A percentile compares a stretch with the other conserved stretches of the same genome.
phyloP scores from a whole-genome alignment of 2,113 vertebrate species.

The Ammospiza nelsoni region DNA sequence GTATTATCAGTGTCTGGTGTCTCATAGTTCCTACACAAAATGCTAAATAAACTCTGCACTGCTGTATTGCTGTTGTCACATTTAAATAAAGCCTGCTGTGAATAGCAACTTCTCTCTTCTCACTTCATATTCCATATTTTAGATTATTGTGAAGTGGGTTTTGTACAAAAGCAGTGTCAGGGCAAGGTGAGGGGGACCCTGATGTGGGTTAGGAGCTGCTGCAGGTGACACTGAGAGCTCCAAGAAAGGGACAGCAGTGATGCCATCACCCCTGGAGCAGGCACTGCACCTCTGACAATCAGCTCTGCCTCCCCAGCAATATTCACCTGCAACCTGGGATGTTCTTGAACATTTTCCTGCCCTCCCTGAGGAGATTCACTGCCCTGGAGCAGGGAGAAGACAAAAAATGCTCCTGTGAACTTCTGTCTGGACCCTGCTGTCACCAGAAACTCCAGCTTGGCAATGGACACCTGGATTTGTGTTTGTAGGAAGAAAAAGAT shows the following conservation, averaged over 20 bases:
- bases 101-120: neutral
- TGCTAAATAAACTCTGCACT: neutral
- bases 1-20: neutral
- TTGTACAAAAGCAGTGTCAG: neutral
- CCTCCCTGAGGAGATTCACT: accelerated
- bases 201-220: accelerated
- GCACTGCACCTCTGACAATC: neutral
- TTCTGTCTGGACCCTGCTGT: too few relatives aligned
- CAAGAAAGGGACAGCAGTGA: accelerated
- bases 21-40: neutral
- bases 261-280: accelerated
- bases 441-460: neutral
- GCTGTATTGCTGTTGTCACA: neutral
- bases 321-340: neutral
- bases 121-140: neutral
- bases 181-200: neutral
- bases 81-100: neutral
- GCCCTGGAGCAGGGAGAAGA: neutral
- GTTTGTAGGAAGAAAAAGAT: neutral
- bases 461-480: neutral
- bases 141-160: neutral
- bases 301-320: neutral
- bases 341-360: accelerated
- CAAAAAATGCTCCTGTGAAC: neutral
- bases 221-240: neutral